These are phyloP conservation scores for Cheilosia variabilis DNA, from an alignment of 2,888 invertebrate species.

Conservation along the genomic window DNA sequence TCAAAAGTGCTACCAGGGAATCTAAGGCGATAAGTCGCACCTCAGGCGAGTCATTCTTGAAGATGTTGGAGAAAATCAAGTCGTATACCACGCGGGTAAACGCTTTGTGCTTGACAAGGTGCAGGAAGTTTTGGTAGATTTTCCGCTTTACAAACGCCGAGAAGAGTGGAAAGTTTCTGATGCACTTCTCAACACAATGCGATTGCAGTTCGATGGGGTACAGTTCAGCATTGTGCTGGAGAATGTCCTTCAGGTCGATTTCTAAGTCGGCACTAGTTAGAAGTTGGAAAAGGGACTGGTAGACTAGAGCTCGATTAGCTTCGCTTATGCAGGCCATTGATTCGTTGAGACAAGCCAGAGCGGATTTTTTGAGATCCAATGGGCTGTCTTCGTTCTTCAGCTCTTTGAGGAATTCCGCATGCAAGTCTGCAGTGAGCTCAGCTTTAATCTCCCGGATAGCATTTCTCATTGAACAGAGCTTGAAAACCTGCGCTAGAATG, in stretches of 20 bases:
- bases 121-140: slow-evolving; percentile 79
- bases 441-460: slow-evolving; percentile 82
- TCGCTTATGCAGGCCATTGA: slow-evolving; percentile 79
- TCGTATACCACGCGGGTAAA: slow-evolving; percentile 80
- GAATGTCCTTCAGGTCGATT: slow-evolving; percentile 79
- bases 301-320: slow-evolving; percentile 79
- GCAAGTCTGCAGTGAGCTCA: slow-evolving; percentile 81
- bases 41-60: slow-evolving; percentile 76
- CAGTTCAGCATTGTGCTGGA: slow-evolving; percentile 79
- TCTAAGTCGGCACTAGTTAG: slow-evolving; percentile 77
- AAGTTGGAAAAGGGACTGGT: slow-evolving; percentile 79
- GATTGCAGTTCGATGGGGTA: slow-evolving; percentile 81
- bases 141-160: slow-evolving; percentile 80
- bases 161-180: slow-evolving; percentile 79
- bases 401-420: slow-evolving; percentile 78
- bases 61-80: slow-evolving; percentile 79
- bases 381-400: slow-evolving; percentile 54
- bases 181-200: slow-evolving; percentile 79
- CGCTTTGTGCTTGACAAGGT: slow-evolving; percentile 79
- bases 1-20: slow-evolving; percentile 79
- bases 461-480: slow-evolving; percentile 76
- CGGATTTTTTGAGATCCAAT: slow-evolving; percentile 78
- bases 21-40: slow-evolving; percentile 79
- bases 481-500: slow-evolving; percentile 80
- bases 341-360: slow-evolving; percentile 79